Evolutionary conservation across 2,888 invertebrate species (phyloP), one percentile per base, ranked within the genome.

Genomic region (Julus scandinavius): DNA sequence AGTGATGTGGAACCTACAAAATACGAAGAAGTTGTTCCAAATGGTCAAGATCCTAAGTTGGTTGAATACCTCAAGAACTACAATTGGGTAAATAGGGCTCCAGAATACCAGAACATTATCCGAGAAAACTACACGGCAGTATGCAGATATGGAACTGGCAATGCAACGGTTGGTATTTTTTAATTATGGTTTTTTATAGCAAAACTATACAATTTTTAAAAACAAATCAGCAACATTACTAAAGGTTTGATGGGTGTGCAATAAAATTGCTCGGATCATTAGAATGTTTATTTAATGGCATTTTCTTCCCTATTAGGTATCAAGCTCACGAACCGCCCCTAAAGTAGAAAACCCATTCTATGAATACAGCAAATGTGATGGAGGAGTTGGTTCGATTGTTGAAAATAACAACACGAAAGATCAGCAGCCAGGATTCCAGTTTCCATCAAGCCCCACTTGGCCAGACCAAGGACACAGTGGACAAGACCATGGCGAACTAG

Each of bases 101-200:
- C 45, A 29, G 88, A 88, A 40, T 88, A 72, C 17, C 88, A 88
- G 83, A 87, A 87, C 20, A 17, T 88, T 50, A 50, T 87, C 2
- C 88, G 86, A 80, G 50, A 63, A 9, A 54, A 29, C 13, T 88
- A 87, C 58, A 85, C 88, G 11, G 41, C 88, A 63, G 38, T 87
- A 4, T 63, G 72, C 29, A 38, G n/a, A 40, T 87, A 63, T 17
- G 87, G 11, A 20, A 38, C 13, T 29, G 38, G 29, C 7, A 87
- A 87, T 87, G 11, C 9, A 2, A 87, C 87, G 15, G 87, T 87
- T 63, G 20, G 54, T 87, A 41, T 17, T 84, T 84, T 84, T 5
- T 1, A 83, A 83, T 83, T 38, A 0, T 29, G 29, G 29, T 1
- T 29, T 29, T 29, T 29, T 29, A 1, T 29, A 1, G 29, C n/a